Base-by-base conservation (phyloP, 2,113 vertebrate genomes). In the Strix aluco region DNA sequence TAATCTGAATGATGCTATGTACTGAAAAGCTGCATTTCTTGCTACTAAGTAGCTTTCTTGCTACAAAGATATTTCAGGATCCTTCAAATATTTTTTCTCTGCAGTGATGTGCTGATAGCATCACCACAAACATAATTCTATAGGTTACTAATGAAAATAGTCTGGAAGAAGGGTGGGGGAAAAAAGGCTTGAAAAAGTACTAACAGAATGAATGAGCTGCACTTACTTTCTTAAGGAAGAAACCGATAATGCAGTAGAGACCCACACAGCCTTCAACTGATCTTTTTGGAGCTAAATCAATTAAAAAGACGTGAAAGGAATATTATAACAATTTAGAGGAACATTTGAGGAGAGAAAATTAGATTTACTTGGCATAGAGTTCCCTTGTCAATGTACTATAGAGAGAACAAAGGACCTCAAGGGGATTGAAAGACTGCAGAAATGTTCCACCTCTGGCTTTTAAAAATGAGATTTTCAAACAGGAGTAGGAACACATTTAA, bases 261-360 rank as follows among this genome's bases (percentile, higher is more conserved):
- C 6, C 27, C 44, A 82, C 58, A 74, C 16, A 74, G 71, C 40
- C 57, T 82, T 95, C 90, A 97, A 94, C 70, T 65, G 67, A 75
- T 79, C 34, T 91, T 97, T 96, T 96, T 90, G 80, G 55, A 81
- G 46, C 42, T 90, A 92, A 96, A 92, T 97, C 71, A 83, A 93
- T 95, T 96, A 81, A 96, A 95, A 97, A 94, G 34, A 88, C 5
- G 23, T 95, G 86, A 95, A 96, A 90, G 40, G 61, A 96, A 93
- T 95, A 98, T 95, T 92, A 81, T 82, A 97, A 96, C 86, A 29
- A 81, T 91, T 97, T 96, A 91, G 36, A 98, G 65, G 94, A 97
- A 86, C 55, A 91, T 96, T 96, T 84, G 65, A 96, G 86, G n/a
- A 88, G 81, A 94, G 67, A 81, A 98, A 97, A 97, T 97, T 97